phyloP scores from a whole-genome alignment of 2,113 vertebrate genomes.

The Haemorhous mexicanus region DNA sequence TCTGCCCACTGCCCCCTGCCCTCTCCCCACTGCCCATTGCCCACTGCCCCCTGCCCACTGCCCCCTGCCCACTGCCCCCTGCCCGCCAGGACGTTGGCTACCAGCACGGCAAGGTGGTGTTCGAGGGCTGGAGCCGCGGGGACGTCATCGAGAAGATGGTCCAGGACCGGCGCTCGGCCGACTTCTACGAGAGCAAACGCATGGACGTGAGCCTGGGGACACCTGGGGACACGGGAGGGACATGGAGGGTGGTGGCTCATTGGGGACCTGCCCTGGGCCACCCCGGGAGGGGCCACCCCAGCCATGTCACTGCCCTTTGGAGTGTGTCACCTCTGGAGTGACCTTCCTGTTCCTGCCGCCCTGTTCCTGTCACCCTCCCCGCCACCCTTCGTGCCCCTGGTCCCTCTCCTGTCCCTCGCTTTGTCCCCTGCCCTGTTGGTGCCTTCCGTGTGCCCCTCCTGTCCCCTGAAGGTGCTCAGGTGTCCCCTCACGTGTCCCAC shows the following conservation, averaged over 20 bases:
- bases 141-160: constrained; percentile 93
- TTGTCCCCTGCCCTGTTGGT: not conserved
- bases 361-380: not conserved
- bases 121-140: constrained; percentile 86
- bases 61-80: too few relatives aligned
- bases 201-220: constrained; percentile 78
- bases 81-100: constrained; percentile 85
- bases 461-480: too few relatives aligned
- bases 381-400: not conserved
- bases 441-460: not conserved
- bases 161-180: constrained; percentile 84
- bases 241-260: not conserved
- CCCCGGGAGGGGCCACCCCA: not conserved
- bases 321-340: not conserved
- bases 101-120: constrained; percentile 89
- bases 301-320: not conserved
- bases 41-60: not conserved
- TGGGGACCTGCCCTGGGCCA: not conserved
- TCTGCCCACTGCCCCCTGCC: not conserved
- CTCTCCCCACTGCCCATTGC: not conserved
- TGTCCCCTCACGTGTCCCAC: not conserved
- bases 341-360: not conserved
- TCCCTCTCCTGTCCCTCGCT: not conserved
- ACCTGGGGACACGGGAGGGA: not conserved
- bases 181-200: constrained; percentile 88